Percentiles rank a stretch among this genome's conserved stretches.
phyloP scores from a whole-genome alignment of 2,113 vertebrate species.

The Ammodytes marinus region DNA sequence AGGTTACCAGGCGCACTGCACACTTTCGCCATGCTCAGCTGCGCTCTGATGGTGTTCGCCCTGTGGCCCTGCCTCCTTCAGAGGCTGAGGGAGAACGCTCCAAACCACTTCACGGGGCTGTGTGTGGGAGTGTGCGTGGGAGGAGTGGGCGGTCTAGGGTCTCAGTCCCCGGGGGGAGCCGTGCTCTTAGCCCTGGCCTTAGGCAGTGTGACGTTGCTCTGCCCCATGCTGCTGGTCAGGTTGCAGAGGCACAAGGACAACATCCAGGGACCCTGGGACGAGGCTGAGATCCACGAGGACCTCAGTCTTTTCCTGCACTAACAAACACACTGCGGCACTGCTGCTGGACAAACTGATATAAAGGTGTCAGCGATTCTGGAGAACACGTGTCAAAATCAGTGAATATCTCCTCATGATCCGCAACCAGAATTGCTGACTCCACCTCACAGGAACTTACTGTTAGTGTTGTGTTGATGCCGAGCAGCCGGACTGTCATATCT shows the following conservation, averaged over 20 bases:
- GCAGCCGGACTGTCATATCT: too few relatives aligned
- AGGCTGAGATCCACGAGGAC: slow-evolving; percentile 97
- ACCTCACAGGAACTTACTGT: too few relatives aligned
- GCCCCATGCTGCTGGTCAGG: slow-evolving; percentile 91
- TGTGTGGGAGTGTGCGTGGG: slow-evolving; percentile 87
- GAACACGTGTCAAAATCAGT: too few relatives aligned
- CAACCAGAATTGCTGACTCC: too few relatives aligned
- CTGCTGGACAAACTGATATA: too few relatives aligned
- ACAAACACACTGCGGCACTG: not conserved
- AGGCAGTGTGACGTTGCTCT: slow-evolving; percentile 88
- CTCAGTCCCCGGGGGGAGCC: slow-evolving; percentile 86
- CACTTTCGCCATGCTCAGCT: slow-evolving; percentile 94
- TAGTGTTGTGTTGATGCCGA: too few relatives aligned
- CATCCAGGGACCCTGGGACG: slow-evolving; percentile 98
- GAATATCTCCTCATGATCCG: too few relatives aligned
- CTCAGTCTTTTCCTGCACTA: slow-evolving; percentile 87
- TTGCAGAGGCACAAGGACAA: slow-evolving; percentile 97
- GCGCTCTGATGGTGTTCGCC: slow-evolving; percentile 95
- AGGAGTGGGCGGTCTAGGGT: slow-evolving; percentile 86
- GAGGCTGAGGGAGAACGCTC: slow-evolving; percentile 87
- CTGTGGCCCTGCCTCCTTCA: slow-evolving; percentile 96
- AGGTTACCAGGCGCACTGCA: slow-evolving; percentile 92
- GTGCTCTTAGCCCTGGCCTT: slow-evolving; percentile 89
- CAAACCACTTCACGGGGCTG: slow-evolving; percentile 85
- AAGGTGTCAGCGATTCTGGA: too few relatives aligned